Conservation (phyloP, 2,888 invertebrate species). For the Idaea straminata region DNA sequence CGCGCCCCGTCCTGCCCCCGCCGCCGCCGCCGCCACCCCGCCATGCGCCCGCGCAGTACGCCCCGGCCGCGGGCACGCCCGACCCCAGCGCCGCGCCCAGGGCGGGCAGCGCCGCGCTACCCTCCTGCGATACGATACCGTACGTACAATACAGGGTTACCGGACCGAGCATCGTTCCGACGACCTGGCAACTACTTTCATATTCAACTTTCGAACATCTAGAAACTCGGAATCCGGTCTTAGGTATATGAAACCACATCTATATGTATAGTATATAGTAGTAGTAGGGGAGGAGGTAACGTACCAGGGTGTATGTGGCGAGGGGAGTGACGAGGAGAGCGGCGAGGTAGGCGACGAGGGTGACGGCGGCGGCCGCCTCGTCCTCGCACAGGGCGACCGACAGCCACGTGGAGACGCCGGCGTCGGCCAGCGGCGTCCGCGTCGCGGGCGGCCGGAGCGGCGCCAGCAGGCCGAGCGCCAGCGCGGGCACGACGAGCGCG, state of each 20-base stretch:
- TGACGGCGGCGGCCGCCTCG: slow-evolving; percentile 27
- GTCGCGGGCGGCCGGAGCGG: slow-evolving; percentile 16
- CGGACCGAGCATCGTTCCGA: too few relatives aligned
- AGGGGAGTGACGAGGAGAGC: slow-evolving; percentile 50
- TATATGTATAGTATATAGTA: too few relatives aligned
- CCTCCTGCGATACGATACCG: slow-evolving; percentile 49
- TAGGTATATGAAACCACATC: too few relatives aligned
- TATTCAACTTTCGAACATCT: too few relatives aligned
- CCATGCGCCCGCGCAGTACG: slow-evolving; percentile 42
- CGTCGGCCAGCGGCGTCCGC: slow-evolving; percentile 51
- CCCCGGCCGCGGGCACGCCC: slow-evolving; percentile 34
- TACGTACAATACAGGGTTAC: too few relatives aligned
- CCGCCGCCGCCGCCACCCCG: slow-evolving; percentile 16
- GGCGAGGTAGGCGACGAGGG: slow-evolving; percentile 38
- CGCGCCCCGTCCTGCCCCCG: slow-evolving; percentile 14
- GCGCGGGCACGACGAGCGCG: slow-evolving; percentile 38
- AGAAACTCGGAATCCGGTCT: too few relatives aligned
- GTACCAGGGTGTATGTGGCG: slow-evolving; percentile 10
- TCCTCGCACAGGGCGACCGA: slow-evolving; percentile 48
- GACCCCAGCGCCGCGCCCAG: slow-evolving; percentile 35
- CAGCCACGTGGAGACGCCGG: slow-evolving; percentile 57
- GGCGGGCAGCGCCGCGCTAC: slow-evolving; percentile 43
- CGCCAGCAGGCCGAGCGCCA: slow-evolving; percentile 32
- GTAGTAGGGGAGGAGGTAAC: too few relatives aligned
- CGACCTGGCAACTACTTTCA: too few relatives aligned